Evolutionary conservation across 2,888 invertebrate genomes (phyloP).

Genomic region (Mythimna albipuncta): DNA sequence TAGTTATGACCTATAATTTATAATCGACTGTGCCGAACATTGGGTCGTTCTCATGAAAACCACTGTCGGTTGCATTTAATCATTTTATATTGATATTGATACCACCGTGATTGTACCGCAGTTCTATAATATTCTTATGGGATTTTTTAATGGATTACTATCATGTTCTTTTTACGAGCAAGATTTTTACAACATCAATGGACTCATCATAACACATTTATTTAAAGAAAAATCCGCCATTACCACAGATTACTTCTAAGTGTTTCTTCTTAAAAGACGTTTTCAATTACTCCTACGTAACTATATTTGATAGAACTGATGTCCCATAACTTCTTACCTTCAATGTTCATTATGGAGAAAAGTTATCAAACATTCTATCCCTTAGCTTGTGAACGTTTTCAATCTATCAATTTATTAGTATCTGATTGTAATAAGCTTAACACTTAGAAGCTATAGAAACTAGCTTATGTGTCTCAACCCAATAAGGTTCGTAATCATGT

Average conservation of each 20-base stretch:
- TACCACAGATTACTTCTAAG: background rate
- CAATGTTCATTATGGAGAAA: background rate
- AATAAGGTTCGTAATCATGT: slow-evolving; percentile 1
- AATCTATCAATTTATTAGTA: background rate
- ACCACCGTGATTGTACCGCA: background rate
- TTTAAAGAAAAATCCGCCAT: background rate
- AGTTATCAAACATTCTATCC: background rate
- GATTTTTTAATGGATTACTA: background rate
- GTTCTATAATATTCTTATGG: background rate
- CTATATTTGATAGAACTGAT: background rate
- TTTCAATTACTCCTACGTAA: background rate
- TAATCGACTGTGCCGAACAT: background rate
- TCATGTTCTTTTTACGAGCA: background rate
- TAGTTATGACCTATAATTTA: background rate
- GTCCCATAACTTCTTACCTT: background rate
- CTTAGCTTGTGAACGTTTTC: background rate
- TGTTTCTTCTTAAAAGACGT: background rate
- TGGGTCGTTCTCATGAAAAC: background rate
- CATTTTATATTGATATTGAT: slow-evolving; percentile 1
- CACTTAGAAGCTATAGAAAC: background rate
- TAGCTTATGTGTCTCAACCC: background rate
- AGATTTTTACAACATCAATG: too few species aligned
- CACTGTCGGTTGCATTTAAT: background rate
- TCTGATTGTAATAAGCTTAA: background rate
- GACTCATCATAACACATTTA: too few species aligned